phyloP scores from a whole-genome alignment of 2,888 invertebrate genomes.

The Tiphia femorata region DNA sequence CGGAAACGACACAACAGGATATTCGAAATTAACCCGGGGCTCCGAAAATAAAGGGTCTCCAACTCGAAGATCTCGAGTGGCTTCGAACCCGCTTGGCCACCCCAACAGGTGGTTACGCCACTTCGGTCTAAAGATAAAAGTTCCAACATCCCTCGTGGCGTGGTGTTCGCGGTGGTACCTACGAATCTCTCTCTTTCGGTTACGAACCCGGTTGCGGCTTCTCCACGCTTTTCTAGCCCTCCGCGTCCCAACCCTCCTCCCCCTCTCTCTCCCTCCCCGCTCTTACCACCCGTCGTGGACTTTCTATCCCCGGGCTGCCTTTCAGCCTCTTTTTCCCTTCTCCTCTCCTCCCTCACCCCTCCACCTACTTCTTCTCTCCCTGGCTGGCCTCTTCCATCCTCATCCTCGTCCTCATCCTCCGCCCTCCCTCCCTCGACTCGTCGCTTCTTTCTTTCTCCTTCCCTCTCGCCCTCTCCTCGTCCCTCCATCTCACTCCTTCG shows the following conservation, averaged over 20 bases:
- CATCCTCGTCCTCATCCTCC: slow-evolving; percentile 4
- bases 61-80: slow-evolving; percentile 1
- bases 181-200: slow-evolving; percentile 23
- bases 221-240: slow-evolving; percentile 24
- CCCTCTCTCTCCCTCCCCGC: background rate
- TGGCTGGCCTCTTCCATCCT: background rate
- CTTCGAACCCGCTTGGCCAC: slow-evolving; percentile 17
- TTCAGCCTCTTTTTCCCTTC: slow-evolving; percentile 39
- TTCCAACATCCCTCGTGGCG: slow-evolving; percentile 18
- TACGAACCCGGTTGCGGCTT: slow-evolving; percentile 25
- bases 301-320: slow-evolving; percentile 40
- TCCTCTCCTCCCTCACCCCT: slow-evolving; percentile 31
- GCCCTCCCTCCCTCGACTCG: slow-evolving; percentile 10
- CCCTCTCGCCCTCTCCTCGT: slow-evolving; percentile 13
- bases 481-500: slow-evolving; percentile 7
- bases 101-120: slow-evolving; percentile 47
- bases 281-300: slow-evolving; percentile 36
- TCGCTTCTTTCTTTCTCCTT: slow-evolving; percentile 8
- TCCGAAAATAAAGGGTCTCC: slow-evolving; percentile 37
- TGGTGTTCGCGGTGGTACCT: slow-evolving; percentile 7
- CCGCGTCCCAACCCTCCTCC: background rate
- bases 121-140: slow-evolving; percentile 31
- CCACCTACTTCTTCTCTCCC: background rate
- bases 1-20: slow-evolving; percentile 29
- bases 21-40: slow-evolving; percentile 31